Percentiles rank a stretch among this genome's conserved stretches.
Evolutionary conservation across 2,797 vertebrate genomes (phyloP).

Genomic region (Phylloscopus collybita): DNA sequence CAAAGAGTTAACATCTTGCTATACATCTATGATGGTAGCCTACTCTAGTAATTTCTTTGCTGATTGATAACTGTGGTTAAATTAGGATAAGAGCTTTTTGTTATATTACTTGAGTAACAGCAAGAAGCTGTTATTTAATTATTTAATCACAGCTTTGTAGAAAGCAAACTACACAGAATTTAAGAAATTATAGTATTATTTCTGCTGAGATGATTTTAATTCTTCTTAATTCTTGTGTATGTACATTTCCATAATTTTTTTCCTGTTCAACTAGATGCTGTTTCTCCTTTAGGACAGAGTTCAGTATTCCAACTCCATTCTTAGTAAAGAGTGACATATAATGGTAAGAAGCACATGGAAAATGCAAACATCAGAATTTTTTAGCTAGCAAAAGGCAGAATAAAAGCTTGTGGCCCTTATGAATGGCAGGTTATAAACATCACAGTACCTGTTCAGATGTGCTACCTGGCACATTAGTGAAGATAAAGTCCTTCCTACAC

Average conservation of each 20-base stretch:
- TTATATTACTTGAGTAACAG: not conserved
- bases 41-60: not conserved
- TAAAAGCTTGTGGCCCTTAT: not conserved
- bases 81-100: not conserved
- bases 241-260: not conserved
- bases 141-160: not conserved
- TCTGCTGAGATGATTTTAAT: not conserved
- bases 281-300: not conserved
- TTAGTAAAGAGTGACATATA: not conserved
- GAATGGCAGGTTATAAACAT: not conserved
- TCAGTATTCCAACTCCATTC: not conserved
- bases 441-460: not conserved
- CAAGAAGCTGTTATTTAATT: not conserved
- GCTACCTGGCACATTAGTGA: not conserved
- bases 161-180: not conserved
- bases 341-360: not conserved
- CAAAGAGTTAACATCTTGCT: not conserved
- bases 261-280: not conserved
- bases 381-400: not conserved
- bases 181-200: not conserved
- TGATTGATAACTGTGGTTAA: not conserved
- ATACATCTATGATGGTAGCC: not conserved
- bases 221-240: not conserved
- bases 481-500: slow-evolving; percentile 18
- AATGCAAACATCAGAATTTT: not conserved